Conservation (phyloP, 2,797 vertebrate species). For the Cynodonichthys magdalenae region DNA sequence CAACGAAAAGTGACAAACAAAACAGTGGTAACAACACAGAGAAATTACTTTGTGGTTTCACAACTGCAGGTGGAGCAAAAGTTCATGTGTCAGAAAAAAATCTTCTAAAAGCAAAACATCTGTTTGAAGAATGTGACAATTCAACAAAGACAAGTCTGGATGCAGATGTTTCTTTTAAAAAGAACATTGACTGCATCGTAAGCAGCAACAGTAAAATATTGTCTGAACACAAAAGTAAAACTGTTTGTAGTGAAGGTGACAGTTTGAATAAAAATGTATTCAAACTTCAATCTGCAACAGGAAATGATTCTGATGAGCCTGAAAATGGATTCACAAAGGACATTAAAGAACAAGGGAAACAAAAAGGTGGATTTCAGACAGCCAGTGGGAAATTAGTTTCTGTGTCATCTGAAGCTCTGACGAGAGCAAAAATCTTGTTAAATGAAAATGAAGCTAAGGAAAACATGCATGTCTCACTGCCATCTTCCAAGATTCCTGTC, state of each 20-base stretch:
- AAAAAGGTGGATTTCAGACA: constrained; percentile 56
- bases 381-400: constrained; percentile 83
- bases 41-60: constrained; percentile 34
- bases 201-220: neutral
- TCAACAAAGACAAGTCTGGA: constrained; percentile 22
- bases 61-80: constrained; percentile 47
- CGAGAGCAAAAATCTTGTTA: constrained; percentile 79
- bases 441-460: constrained; percentile 32
- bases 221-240: constrained; percentile 1
- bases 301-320: constrained; percentile 73
- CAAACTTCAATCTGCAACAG: constrained; percentile 41
- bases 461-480: constrained; percentile 5
- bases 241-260: neutral
- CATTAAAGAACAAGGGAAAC: constrained; percentile 36
- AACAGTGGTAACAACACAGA: neutral
- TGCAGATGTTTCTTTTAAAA: constrained; percentile 22
- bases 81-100: constrained; percentile 45
- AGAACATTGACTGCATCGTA: constrained; percentile 15
- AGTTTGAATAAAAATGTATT: constrained; percentile 11
- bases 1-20: constrained; percentile 8
- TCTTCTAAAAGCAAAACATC: constrained; percentile 39
- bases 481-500: neutral
- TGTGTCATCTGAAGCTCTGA: constrained; percentile 80
- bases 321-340: constrained; percentile 60
- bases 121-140: constrained; percentile 42